Conservation (phyloP, 2,113 vertebrate genomes). For the Pseudorasbora parva region DNA sequence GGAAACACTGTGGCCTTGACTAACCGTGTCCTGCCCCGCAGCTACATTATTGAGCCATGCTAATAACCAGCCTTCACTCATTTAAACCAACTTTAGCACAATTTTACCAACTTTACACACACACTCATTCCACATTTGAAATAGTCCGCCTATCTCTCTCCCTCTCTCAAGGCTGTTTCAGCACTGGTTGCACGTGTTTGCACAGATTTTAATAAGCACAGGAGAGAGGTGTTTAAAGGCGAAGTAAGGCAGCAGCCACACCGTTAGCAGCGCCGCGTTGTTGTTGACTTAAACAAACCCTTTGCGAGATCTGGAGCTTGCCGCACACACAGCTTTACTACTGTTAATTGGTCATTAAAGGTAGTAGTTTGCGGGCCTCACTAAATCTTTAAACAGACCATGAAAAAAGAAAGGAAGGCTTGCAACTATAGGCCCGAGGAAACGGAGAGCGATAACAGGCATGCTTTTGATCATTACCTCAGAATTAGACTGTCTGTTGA, state of each 20-base stretch:
- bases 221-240: conserved; percentile 59
- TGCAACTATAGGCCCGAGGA: conserved; percentile 65
- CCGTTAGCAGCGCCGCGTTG: conserved; percentile 57
- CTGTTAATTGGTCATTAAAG: conserved; percentile 86
- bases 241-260: conserved; percentile 55
- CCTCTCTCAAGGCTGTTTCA: conserved; percentile 30
- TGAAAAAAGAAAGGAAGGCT: conserved; percentile 79
- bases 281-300: conserved; percentile 77
- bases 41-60: conserved; percentile 80
- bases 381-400: conserved; percentile 83
- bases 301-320: conserved; percentile 64
- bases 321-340: conserved; percentile 70
- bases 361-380: conserved; percentile 74
- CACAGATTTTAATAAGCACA: conserved; percentile 77
- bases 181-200: conserved; percentile 56
- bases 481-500: conserved; percentile 77
- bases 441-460: conserved; percentile 62
- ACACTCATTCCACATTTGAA: conserved; percentile 45
- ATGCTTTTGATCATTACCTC: conserved; percentile 77
- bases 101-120: conserved; percentile 58
- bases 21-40: conserved; percentile 73
- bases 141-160: conserved; percentile 59
- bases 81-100: conserved; percentile 74
- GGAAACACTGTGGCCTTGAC: conserved; percentile 76
- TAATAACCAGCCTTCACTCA: conserved; percentile 75